phyloP scores from a whole-genome alignment of 2,888 invertebrate species.

The Drymonia ruficornis region DNA sequence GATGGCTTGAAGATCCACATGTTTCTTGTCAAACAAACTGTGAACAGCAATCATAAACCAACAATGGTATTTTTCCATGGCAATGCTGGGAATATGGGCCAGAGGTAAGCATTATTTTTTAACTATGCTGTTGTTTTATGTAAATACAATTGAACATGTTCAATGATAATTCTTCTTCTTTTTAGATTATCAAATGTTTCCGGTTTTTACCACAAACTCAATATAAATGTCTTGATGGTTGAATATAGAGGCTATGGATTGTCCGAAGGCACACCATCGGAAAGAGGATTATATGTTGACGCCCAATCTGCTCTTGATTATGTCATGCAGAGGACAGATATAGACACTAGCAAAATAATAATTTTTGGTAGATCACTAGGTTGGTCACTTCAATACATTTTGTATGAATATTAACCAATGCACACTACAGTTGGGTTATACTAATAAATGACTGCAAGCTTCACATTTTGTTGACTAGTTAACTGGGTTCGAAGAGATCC shows the following conservation, averaged over 20 bases:
- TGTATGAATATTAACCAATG: no score
- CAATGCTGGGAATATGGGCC: constrained; percentile 98
- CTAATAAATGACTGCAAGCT: no score
- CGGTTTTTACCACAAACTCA: constrained; percentile 91
- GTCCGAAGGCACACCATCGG: constrained; percentile 94
- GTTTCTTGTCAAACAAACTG: constrained; percentile 91
- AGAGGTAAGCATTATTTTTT: constrained; percentile 83
- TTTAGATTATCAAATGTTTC: constrained; percentile 93
- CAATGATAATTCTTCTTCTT: no score
- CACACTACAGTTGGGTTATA: no score
- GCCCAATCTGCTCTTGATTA: constrained; percentile 95
- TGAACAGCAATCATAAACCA: constrained; percentile 88
- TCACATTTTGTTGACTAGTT: no score
- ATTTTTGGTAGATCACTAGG: constrained; percentile 96
- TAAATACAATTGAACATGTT: no score
- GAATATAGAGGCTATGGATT: constrained; percentile 98
- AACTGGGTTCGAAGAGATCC: no score
- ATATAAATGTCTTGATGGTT: constrained; percentile 95
- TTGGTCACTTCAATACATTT: constrained; percentile 47
- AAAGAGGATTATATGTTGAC: constrained; percentile 94
- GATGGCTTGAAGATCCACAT: constrained; percentile 92
- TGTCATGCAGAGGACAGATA: constrained; percentile 91
- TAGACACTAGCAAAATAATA: constrained; percentile 93
- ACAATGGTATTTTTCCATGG: constrained; percentile 97
- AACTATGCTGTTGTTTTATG: neutral